Evolutionary conservation across 2,797 vertebrate species (phyloP), one percentile per base, ranked within the genome.

Genomic region (Argyrosomus regius): DNA sequence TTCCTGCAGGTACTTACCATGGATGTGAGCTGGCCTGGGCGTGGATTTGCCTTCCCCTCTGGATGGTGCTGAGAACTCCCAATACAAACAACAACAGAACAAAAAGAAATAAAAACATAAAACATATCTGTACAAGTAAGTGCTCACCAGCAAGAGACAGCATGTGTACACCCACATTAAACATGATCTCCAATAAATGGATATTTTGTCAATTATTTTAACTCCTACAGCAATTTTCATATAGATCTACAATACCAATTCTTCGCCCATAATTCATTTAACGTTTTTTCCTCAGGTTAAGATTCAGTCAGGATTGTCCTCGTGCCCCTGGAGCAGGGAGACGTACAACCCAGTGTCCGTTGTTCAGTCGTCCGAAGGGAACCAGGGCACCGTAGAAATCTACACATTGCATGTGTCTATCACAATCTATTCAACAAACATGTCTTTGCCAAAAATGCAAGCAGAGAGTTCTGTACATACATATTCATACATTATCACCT

Each of bases 401-500:
- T 87, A 91, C 88, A 92, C 87, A 87, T 85, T 71, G 69, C 85
- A 75, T 89, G 87, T 88, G 88, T 89, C 87, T 78, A 86, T 91
- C 87, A 86, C 92, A 90, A 88, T 86, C 90, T 90, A 91, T 73
- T 92, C 92, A 86, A 92, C 86, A 83, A 87, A 83, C 87, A 89
- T 85, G 79, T 94, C 91, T 91, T 95, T 94, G 94, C 95, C 92
- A 94, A 95, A 94, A 95, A 95, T 93, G 94, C 95, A 95, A 95
- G 95, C 94, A 92, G 91, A 94, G 90, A 94, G 87, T 89, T 88
- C 93, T 95, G 88, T 95, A 95, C 95, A 96, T 93, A 92, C 87
- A 92, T 93, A 91, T 89, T 94, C 90, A 92, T 98, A 97, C 95
- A 96, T 95, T 94, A 96, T 97, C 97, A 98, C 98, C 98, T 99